These are phyloP conservation scores for Apoderus coryli DNA, from an alignment of 2,888 invertebrate genomes.

Conservation along the genomic window DNA sequence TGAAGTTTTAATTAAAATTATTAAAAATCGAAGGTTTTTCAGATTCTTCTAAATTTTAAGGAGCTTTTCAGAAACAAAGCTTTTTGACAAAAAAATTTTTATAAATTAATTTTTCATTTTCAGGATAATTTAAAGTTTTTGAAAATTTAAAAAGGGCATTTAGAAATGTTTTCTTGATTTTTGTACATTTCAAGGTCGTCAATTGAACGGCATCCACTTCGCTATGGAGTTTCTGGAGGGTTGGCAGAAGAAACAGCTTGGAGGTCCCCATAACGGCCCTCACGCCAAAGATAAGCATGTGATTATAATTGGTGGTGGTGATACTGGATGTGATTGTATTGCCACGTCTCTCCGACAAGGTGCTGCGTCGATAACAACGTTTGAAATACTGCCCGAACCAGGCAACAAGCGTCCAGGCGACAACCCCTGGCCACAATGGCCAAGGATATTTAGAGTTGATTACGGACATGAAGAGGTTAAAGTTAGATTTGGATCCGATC, in stretches of 20 bases:
- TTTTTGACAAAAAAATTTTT: no score
- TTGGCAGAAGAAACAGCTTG: slow-evolving; percentile 91
- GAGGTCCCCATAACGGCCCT: slow-evolving; percentile 39
- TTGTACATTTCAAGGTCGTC: slow-evolving; percentile 46
- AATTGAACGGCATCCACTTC: slow-evolving; percentile 87
- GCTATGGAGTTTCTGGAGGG: slow-evolving; percentile 96
- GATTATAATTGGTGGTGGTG: slow-evolving; percentile 77
- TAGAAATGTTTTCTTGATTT: no score
- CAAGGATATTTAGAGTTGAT: slow-evolving; percentile 88
- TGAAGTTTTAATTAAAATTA: no score
- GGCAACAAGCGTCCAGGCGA: slow-evolving; percentile 63
- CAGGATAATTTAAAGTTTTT: no score
- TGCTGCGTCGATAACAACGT: slow-evolving; percentile 79
- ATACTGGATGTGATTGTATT: slow-evolving; percentile 94
- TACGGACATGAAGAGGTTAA: slow-evolving; percentile 95
- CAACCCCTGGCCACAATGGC: slow-evolving; percentile 99
- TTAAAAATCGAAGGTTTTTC: no score
- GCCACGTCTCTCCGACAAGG: slow-evolving; percentile 92
- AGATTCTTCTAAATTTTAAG: no score
- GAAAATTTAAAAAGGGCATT: no score
- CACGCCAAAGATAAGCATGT: slow-evolving; percentile 89
- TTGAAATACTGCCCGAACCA: slow-evolving; percentile 94
- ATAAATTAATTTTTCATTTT: no score
- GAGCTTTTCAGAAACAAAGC: no score
- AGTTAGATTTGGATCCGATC: slow-evolving; percentile 83